Evolutionary conservation across 2,113 vertebrate genomes (phyloP).

Genomic region (Lepisosteus osseus): DNA sequence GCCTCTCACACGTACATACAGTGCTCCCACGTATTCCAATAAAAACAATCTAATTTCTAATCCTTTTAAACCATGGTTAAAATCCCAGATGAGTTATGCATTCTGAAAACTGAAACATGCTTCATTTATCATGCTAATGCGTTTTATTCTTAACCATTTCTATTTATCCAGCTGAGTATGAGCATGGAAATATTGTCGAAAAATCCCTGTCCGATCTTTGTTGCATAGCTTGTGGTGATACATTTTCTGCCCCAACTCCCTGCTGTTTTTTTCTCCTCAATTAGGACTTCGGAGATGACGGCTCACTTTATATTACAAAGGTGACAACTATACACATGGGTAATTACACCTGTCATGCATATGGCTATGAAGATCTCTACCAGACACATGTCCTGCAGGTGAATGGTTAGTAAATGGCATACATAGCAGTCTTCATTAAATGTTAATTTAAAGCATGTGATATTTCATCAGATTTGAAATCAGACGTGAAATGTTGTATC

Average conservation of each 20-base stretch:
- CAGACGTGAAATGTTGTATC: too few species aligned
- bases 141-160: constrained; percentile 74
- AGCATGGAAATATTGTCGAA: constrained; percentile 45
- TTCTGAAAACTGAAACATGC: constrained; percentile 55
- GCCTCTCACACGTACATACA: constrained; percentile 31
- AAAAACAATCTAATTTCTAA: constrained; percentile 63
- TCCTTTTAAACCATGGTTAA: constrained; percentile 54
- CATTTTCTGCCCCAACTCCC: constrained; percentile 43
- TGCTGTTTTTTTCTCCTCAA: constrained; percentile 32
- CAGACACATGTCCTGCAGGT: constrained; percentile 98
- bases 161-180: constrained; percentile 61
- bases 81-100: constrained; percentile 52
- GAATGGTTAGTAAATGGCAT: constrained; percentile 93
- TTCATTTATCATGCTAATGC: constrained; percentile 71
- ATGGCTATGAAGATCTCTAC: constrained; percentile 85
- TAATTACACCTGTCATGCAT: constrained; percentile 93
- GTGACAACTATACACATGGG: constrained; percentile 97
- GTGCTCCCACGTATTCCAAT: constrained; percentile 42
- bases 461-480: too few species aligned
- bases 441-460: background rate
- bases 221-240: constrained; percentile 52
- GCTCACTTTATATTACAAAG: constrained; percentile 95
- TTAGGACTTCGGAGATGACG: constrained; percentile 94
- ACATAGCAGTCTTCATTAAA: constrained; percentile 49
- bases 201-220: constrained; percentile 48